Percentiles rank a stretch among this genome's conserved stretches.
phyloP scores from a whole-genome alignment of 1,140 invertebrate genomes.

The Neodiprion pinetum region DNA sequence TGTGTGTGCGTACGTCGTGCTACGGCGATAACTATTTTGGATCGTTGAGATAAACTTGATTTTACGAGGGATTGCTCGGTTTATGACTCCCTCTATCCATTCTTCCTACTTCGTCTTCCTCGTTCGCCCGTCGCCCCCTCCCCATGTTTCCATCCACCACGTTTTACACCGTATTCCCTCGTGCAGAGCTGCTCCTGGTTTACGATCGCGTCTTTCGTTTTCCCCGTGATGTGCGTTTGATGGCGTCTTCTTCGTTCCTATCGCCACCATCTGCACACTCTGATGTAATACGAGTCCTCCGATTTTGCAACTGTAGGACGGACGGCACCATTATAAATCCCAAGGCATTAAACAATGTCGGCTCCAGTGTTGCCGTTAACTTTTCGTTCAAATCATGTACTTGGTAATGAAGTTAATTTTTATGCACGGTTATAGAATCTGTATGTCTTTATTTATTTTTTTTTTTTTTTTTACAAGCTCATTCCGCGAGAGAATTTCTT shows the following conservation, averaged over 20 bases:
- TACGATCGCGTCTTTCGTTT: slow-evolving; percentile 21
- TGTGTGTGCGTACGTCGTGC: background rate
- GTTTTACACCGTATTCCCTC: slow-evolving; percentile 6
- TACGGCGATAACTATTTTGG: slow-evolving; percentile 24
- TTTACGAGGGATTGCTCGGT: slow-evolving; percentile 55
- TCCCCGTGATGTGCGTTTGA: slow-evolving; percentile 30
- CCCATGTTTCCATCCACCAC: slow-evolving; percentile 21
- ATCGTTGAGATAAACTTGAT: slow-evolving; percentile 40
- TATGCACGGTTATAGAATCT: too few relatives aligned
- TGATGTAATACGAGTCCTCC: background rate
- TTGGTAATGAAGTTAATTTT: too few relatives aligned
- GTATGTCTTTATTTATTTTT: too few relatives aligned
- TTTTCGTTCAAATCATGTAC: too few relatives aligned
- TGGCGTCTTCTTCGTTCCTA: slow-evolving; percentile 26
- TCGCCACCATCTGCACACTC: slow-evolving; percentile 8
- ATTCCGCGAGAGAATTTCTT: too few relatives aligned
- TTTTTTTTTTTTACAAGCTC: too few relatives aligned
- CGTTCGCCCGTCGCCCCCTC: slow-evolving; percentile 18
- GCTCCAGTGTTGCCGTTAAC: too few relatives aligned
- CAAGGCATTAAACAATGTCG: too few relatives aligned
- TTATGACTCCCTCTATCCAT: slow-evolving; percentile 44
- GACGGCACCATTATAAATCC: too few relatives aligned
- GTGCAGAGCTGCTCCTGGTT: slow-evolving; percentile 20
- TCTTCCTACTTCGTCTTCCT: slow-evolving; percentile 24
- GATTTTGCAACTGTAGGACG: too few relatives aligned